Evolutionary conservation across 2,797 vertebrate species (phyloP).

Genomic region (Chloroceryle inda): DNA sequence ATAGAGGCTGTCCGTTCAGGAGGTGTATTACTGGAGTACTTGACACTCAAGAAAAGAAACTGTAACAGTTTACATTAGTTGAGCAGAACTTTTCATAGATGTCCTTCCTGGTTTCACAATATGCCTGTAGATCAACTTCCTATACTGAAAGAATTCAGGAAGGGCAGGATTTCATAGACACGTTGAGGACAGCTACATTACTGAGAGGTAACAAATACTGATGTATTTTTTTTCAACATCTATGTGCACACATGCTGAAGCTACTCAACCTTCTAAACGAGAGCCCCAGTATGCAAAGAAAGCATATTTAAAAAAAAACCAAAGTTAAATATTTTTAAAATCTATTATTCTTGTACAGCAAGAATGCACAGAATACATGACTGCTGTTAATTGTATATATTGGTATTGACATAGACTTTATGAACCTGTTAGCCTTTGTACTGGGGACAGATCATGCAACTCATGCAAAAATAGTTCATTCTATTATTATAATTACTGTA

Average conservation of each 20-base stretch:
- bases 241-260: neutral
- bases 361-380: neutral
- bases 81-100: neutral
- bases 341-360: neutral
- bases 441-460: neutral
- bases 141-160: neutral
- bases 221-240: neutral
- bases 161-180: neutral
- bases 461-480: neutral
- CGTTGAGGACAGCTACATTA: neutral
- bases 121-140: neutral
- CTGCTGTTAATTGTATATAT: neutral
- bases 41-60: neutral
- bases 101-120: neutral
- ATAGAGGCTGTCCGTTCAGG: neutral
- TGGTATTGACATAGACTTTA: neutral
- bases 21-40: neutral
- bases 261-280: neutral
- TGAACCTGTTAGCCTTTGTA: neutral
- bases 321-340: neutral
- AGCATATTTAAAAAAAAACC: neutral
- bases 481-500: neutral
- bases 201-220: neutral
- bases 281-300: neutral
- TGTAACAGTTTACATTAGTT: neutral